These are phyloP conservation scores for Corythornis leucogaster DNA, from an alignment of 2,797 vertebrate species.

Conservation along the genomic window DNA sequence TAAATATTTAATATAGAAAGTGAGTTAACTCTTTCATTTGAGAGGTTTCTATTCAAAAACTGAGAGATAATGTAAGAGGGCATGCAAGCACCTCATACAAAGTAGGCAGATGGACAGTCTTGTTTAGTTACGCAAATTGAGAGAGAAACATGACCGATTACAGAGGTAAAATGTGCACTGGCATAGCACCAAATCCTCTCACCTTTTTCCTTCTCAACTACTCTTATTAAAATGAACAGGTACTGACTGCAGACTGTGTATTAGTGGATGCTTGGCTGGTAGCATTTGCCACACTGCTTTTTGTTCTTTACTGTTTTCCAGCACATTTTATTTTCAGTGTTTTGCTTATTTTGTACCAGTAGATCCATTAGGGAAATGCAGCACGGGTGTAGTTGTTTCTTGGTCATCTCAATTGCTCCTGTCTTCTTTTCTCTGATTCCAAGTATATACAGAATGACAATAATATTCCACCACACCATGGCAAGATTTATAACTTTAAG, in stretches of 20 bases:
- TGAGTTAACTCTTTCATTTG: constrained; percentile 82
- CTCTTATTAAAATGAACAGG: not conserved
- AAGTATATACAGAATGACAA: not conserved
- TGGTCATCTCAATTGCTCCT: not conserved
- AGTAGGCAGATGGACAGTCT: not conserved
- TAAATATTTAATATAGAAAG: constrained; percentile 95
- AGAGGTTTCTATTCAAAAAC: constrained; percentile 62
- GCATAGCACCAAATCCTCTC: not conserved
- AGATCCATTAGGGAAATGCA: not conserved
- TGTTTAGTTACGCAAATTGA: constrained; percentile 26
- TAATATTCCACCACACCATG: not conserved
- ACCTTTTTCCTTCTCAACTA: not conserved
- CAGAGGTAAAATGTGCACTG: not conserved
- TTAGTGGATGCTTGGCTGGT: not conserved
- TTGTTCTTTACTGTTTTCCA: not conserved
- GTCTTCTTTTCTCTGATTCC: not conserved
- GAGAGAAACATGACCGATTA: not conserved
- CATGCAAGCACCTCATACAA: not conserved
- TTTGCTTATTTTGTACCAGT: not conserved
- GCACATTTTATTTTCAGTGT: not conserved
- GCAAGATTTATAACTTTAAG: not conserved
- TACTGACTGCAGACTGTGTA: not conserved
- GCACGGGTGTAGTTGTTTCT: not conserved
- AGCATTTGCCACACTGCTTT: not conserved
- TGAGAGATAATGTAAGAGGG: not conserved